Base-by-base conservation (phyloP, 2,113 vertebrate genomes). In the Odontesthes bonariensis region DNA sequence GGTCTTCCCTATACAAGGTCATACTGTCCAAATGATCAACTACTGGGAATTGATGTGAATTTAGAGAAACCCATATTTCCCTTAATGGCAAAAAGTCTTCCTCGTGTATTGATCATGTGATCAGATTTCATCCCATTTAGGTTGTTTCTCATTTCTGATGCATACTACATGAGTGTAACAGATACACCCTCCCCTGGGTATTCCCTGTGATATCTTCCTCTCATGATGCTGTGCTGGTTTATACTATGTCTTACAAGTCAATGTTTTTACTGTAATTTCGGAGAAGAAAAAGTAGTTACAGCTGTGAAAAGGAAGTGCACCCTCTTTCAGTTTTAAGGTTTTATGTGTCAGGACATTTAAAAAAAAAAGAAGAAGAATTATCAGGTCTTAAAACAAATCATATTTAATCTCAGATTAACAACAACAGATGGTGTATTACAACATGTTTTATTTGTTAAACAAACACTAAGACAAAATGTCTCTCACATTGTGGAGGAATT, bases 81-180 rank as follows among this genome's bases (percentile, higher is more conserved):
- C 67, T 64, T 62, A 84, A 79, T 80, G 69, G 79, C 40, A 22
- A 47, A 42, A 13, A 56, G 56, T 46, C 46, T 68, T 72, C 68
- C 61, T 79, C 46, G 27, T 42, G 56, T 67, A 92, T 90, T 69
- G 85, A 92, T 85, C 70, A 31, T 56, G 53, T 23, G 75, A 85
- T 88, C 84, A 49, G 11, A 67, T 91, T 89, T 89, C 86, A 85
- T 84, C 73, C 87, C 73, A 77, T 82, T 86, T 83, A 76, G 69
- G 53, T 61, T 72, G 53, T 71, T 10, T 38, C 73, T 72, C 75
- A 79, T 79, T 73, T 77, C 60, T 87, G 65, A 79, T 81, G 61
- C 69, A 73, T 53, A 76, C 69, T 56, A 86, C 69, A 77, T 66
- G 52, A 51, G 23, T 53, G 83, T 72, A 84, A 88, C 64, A 75